Evolutionary conservation across 37 sponge, comb jelly and placozoan species (phyloP), one percentile per base, ranked within the genome.

Genomic region (Bolinopsis microptera): DNA sequence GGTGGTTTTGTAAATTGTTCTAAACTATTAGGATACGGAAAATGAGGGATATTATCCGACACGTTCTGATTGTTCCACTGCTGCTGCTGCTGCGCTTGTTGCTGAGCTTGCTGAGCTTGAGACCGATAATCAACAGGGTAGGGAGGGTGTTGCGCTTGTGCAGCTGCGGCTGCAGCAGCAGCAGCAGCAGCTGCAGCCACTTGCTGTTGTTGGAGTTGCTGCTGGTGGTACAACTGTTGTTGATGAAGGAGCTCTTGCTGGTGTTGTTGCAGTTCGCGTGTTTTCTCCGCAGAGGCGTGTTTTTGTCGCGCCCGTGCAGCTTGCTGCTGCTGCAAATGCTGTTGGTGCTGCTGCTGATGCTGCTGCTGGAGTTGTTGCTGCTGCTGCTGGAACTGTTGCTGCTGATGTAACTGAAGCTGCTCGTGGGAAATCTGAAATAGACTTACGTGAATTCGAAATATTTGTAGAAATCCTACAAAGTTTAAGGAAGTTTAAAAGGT

Each of bases 231-330:
- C 23, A 36, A 30, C 38, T 80, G 82, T 80, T 80, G 82, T 36
- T 80, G 82, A 16, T 80, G 82, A 8, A 80, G 82, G 37, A 80
- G 37, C 82, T 80, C 82, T 36, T 80, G 82, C 23, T 80, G 82
- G 82, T 80, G 82, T 30, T 80, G 82, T 34, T 80, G 82, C 8
- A 80, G 82, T 32, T 80, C 38, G 0, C 37, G 24, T 36, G 36
- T 8, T 30, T 80, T 35, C 82, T 80, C 38, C 5, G 82, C 35
- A 33, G 82, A 33, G 35, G 37, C 37, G 3, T 70, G 74, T 26
- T 70, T 70, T 22, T 70, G 74, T 22, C 74, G 16, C 5, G 82
- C 82, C 21, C 32, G 32, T 8, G 82, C 82, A 8, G 82, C 82
- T 22, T 35, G 36, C 37, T 80, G 82, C 38, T 80, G 82, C 38